Conservation (phyloP, 2,113 vertebrate species). For the Forbesichthys papilliferus region DNA sequence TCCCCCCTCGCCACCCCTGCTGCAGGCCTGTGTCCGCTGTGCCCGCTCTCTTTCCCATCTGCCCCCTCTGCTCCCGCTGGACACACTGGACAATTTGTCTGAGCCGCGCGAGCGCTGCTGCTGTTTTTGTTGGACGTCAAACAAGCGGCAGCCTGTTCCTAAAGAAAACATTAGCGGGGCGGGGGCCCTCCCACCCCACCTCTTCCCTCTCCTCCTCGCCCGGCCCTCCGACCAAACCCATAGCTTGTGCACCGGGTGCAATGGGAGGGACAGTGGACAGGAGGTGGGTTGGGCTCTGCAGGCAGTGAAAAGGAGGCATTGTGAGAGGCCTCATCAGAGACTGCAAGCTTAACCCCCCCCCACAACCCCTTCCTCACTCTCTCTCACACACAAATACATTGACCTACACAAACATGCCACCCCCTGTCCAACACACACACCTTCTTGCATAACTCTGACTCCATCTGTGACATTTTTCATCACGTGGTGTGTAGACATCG, state of each 20-base stretch:
- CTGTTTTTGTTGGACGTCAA: slow-evolving; percentile 74
- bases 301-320: no score
- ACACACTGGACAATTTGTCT: slow-evolving; percentile 78
- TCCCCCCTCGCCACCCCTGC: background rate
- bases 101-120: slow-evolving; percentile 63
- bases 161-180: slow-evolving; percentile 77
- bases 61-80: slow-evolving; percentile 27
- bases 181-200: slow-evolving; percentile 18
- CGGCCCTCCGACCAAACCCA: background rate
- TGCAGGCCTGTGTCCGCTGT: slow-evolving; percentile 1
- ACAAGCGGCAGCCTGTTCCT: slow-evolving; percentile 79
- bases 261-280: background rate
- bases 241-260: slow-evolving; percentile 48
- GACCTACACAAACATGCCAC: no score
- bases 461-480: no score
- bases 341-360: no score
- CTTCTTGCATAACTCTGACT: no score
- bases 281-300: background rate
- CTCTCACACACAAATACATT: no score
- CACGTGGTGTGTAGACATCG: no score
- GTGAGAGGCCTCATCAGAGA: no score
- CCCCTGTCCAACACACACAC: no score
- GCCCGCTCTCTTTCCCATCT: slow-evolving; percentile 19
- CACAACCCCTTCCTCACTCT: no score
- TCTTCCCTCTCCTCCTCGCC: slow-evolving; percentile 19